phyloP scores from a whole-genome alignment of 1,140 invertebrate species.

The Neodiprion pinetum region DNA sequence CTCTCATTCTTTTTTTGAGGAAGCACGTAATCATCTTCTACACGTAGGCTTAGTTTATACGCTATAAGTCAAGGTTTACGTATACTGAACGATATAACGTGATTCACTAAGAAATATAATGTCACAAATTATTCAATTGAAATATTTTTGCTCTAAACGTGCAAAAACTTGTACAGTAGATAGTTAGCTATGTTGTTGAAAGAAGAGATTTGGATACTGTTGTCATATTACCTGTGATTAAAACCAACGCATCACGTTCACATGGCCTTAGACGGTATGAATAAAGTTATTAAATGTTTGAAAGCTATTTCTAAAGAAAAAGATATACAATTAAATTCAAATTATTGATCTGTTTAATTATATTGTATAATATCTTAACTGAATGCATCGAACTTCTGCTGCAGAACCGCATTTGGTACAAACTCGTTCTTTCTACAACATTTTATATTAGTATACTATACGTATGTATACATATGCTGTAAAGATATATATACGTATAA shows the following conservation, averaged over 20 bases:
- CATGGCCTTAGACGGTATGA: background rate
- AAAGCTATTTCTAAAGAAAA: too few species aligned
- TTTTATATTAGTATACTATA: background rate
- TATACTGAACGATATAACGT: background rate
- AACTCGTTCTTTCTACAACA: slow-evolving; percentile 17
- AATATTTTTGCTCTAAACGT: slow-evolving; percentile 15
- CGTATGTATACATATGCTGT: slow-evolving; percentile 8
- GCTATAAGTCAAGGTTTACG: background rate
- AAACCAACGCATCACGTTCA: background rate
- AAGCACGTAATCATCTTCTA: too few species aligned
- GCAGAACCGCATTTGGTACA: background rate
- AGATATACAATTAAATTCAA: too few species aligned
- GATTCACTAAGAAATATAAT: background rate
- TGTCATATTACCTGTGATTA: background rate
- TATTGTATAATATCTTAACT: background rate
- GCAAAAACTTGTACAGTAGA: slow-evolving; percentile 15
- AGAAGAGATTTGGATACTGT: slow-evolving; percentile 9
- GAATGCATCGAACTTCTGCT: background rate
- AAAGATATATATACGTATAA: background rate
- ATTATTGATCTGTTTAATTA: background rate
- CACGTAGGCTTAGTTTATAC: too few species aligned
- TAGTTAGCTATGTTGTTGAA: slow-evolving; percentile 3
- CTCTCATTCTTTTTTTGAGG: too few species aligned
- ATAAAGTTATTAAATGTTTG: too few species aligned
- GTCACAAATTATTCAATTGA: slow-evolving; percentile 2